These are phyloP conservation scores for Stictocephala bisonia DNA, from an alignment of 2,888 invertebrate genomes.

Conservation along the genomic window DNA sequence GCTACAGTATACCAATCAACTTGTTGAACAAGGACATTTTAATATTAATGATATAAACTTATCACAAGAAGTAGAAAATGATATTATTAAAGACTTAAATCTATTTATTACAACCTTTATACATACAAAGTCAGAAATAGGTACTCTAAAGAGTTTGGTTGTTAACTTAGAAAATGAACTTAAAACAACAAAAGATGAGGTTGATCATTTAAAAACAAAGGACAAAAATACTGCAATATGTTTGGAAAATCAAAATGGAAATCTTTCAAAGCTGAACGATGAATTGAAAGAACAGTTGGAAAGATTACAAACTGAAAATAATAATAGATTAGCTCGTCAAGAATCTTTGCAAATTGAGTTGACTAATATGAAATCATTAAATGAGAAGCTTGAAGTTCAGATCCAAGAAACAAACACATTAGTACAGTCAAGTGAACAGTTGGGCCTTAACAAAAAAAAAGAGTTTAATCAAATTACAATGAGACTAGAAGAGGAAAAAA, in stretches of 20 bases:
- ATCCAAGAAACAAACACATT: conserved; percentile 50
- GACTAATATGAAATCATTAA: conserved; percentile 3
- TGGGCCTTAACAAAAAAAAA: too few relatives aligned
- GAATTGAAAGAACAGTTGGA: conserved; percentile 2
- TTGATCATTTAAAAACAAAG: conserved; percentile 49
- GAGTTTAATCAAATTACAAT: too few relatives aligned
- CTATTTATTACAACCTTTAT: background rate
- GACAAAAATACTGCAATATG: conserved; percentile 49
- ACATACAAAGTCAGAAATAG: background rate
- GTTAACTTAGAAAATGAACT: conserved; percentile 24
- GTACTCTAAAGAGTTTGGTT: background rate
- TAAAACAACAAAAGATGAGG: background rate
- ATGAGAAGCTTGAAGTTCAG: conserved; percentile 19
- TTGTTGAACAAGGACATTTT: too few relatives aligned
- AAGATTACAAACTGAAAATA: background rate
- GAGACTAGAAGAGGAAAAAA: background rate
- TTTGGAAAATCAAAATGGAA: background rate
- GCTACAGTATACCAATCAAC: conserved; percentile 16
- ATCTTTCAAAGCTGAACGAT: background rate
- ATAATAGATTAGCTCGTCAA: background rate
- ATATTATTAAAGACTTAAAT: background rate
- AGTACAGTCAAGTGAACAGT: too few relatives aligned
- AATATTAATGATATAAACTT: conserved; percentile 14
- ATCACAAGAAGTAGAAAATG: conserved; percentile 2
- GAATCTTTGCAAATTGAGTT: background rate